A percentile compares a stretch with the other conserved stretches of the same genome.
Evolutionary conservation across 1,140 invertebrate genomes (phyloP).

Genomic region (Heliconius melpomene): DNA sequence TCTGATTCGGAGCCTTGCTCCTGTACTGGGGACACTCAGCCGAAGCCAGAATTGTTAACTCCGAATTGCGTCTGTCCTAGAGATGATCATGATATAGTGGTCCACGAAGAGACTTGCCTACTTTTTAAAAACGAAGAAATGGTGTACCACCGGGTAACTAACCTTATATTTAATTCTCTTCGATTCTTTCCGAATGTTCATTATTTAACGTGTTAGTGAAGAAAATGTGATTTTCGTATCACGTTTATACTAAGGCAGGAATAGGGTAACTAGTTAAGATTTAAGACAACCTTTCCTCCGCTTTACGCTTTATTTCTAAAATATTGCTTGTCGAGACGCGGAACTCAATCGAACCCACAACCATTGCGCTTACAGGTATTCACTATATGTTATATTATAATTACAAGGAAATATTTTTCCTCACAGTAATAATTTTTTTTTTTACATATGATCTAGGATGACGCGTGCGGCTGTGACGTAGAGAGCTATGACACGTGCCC

Average conservation of each 20-base stretch:
- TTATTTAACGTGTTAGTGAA: too few relatives aligned
- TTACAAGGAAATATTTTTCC: not conserved
- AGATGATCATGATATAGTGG: constrained; percentile 53
- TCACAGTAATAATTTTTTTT: constrained; percentile 16
- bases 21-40: constrained; percentile 40
- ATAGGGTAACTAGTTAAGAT: too few relatives aligned
- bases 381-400: too few relatives aligned
- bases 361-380: too few relatives aligned
- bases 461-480: constrained; percentile 50
- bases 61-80: constrained; percentile 50
- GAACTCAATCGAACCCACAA: too few relatives aligned
- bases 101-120: constrained; percentile 57
- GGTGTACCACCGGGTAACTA: constrained; percentile 53
- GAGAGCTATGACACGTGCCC: constrained; percentile 49
- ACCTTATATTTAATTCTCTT: not conserved
- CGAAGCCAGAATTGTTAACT: constrained; percentile 18
- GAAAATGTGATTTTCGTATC: too few relatives aligned
- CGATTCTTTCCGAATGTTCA: too few relatives aligned
- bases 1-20: constrained; percentile 30
- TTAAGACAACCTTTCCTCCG: too few relatives aligned
- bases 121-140: constrained; percentile 59
- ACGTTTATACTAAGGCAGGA: too few relatives aligned
- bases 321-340: too few relatives aligned
- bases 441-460: constrained; percentile 24
- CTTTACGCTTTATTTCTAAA: too few relatives aligned